phyloP scores from a whole-genome alignment of 2,888 invertebrate genomes.

The Leucozona laternaria region DNA sequence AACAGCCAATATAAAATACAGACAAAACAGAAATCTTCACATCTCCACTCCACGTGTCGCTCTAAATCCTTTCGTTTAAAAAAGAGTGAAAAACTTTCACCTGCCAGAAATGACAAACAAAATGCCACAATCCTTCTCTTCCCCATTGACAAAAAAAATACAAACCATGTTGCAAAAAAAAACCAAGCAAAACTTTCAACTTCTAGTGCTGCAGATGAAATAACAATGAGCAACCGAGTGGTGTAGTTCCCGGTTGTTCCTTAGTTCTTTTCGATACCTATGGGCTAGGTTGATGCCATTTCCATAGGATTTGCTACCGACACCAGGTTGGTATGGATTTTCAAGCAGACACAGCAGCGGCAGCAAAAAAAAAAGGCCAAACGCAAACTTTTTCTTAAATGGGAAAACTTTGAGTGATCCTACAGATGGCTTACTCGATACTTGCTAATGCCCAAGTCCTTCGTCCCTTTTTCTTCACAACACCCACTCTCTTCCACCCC shows the following conservation, averaged over 20 bases:
- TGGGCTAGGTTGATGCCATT: slow-evolving; percentile 43
- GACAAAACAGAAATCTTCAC: neutral
- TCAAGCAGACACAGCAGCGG: neutral
- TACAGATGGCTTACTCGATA: slow-evolving; percentile 76
- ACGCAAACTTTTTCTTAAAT: slow-evolving; percentile 73
- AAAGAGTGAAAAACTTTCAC: slow-evolving; percentile 57
- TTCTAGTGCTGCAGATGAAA: slow-evolving; percentile 73
- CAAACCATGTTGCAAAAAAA: slow-evolving; percentile 10
- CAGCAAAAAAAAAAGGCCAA: slow-evolving; percentile 26
- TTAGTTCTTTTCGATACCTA: slow-evolving; percentile 30
- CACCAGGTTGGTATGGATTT: slow-evolving; percentile 70
- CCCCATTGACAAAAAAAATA: slow-evolving; percentile 45
- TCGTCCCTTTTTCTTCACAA: neutral
- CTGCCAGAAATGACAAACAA: slow-evolving; percentile 68
- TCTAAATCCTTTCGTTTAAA: slow-evolving; percentile 59
- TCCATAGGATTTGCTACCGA: slow-evolving; percentile 52
- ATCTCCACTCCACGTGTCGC: slow-evolving; percentile 37
- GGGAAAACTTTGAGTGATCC: slow-evolving; percentile 76
- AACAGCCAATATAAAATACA: neutral
- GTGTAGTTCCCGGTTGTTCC: slow-evolving; percentile 19
- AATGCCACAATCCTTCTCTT: slow-evolving; percentile 52
- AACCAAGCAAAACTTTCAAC: slow-evolving; percentile 56
- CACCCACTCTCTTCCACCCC: neutral
- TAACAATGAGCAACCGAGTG: slow-evolving; percentile 67
- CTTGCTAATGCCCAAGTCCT: slow-evolving; percentile 22